Percentiles rank a stretch among this genome's conserved stretches.
Evolutionary conservation across 2,797 vertebrate genomes (phyloP).

Genomic region (Poecilia wingei): DNA sequence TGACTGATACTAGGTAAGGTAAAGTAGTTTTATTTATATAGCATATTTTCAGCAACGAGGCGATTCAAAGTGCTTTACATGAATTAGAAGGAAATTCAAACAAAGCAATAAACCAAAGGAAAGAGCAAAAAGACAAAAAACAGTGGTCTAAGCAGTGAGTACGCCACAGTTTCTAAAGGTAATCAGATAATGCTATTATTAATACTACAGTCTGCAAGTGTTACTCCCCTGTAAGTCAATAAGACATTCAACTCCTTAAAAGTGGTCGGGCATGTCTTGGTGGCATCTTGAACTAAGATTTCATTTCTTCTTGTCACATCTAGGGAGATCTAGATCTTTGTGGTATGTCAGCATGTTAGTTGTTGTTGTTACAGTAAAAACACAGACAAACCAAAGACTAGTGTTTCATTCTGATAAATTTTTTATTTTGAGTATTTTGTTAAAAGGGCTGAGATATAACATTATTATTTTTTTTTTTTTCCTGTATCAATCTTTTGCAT

Average conservation of each 20-base stretch:
- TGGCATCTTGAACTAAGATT: neutral
- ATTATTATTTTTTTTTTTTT: neutral
- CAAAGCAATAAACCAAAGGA: no score
- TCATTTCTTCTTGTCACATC: neutral
- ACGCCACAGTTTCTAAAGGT: no score
- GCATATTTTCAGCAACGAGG: no score
- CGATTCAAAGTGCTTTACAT: no score
- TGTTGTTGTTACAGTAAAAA: neutral
- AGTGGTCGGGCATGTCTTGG: neutral
- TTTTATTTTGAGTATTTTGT: neutral
- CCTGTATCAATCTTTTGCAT: neutral
- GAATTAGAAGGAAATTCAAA: no score
- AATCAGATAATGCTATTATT: no score
- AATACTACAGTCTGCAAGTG: neutral
- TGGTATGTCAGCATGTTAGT: neutral
- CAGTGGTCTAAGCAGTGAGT: no score
- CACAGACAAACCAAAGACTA: neutral
- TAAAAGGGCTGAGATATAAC: neutral
- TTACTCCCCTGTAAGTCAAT: no score
- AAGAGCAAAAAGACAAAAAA: no score
- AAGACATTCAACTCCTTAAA: neutral
- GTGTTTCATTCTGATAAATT: neutral
- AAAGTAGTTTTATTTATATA: no score
- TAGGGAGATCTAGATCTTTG: neutral
- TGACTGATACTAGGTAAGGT: neutral